Evolutionary conservation across 2,113 vertebrate genomes (phyloP).

Genomic region (Sarotherodon lohbergeri): DNA sequence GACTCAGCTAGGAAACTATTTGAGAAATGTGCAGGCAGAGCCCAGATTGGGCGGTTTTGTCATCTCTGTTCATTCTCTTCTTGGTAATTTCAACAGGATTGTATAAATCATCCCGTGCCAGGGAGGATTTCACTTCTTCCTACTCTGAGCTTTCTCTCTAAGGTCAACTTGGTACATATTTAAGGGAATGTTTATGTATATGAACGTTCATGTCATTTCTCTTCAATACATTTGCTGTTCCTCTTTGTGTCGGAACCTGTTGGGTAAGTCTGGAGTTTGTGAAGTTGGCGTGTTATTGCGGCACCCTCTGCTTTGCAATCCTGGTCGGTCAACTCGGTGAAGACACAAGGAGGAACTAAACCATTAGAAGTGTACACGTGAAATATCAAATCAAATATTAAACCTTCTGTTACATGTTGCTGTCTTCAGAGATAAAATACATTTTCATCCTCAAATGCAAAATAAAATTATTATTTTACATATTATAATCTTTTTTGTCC

Average conservation of each 20-base stretch:
- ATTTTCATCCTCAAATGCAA: background rate
- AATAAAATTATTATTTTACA: background rate
- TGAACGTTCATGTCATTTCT: background rate
- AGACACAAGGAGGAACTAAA: background rate
- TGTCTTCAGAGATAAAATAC: background rate
- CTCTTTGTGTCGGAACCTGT: background rate
- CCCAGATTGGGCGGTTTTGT: conserved; percentile 50
- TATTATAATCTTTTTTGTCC: rapidly evolving
- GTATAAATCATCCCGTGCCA: background rate
- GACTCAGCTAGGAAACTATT: conserved; percentile 66
- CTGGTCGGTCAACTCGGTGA: background rate
- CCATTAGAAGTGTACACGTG: background rate
- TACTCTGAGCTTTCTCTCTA: background rate
- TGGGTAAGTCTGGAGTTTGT: background rate
- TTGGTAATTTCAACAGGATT: conserved; percentile 15
- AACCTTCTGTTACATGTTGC: background rate
- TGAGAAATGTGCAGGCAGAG: conserved; percentile 51
- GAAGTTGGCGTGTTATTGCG: background rate
- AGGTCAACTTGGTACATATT: background rate
- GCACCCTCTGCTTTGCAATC: background rate
- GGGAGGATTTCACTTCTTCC: conserved; percentile 4
- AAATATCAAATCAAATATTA: background rate
- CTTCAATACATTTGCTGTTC: background rate
- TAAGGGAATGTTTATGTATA: background rate
- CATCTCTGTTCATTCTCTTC: conserved; percentile 35